Percentiles rank a stretch among this genome's conserved stretches.
phyloP scores from a whole-genome alignment of 2,797 vertebrate genomes.

The Eupleurogrammus muticus region DNA sequence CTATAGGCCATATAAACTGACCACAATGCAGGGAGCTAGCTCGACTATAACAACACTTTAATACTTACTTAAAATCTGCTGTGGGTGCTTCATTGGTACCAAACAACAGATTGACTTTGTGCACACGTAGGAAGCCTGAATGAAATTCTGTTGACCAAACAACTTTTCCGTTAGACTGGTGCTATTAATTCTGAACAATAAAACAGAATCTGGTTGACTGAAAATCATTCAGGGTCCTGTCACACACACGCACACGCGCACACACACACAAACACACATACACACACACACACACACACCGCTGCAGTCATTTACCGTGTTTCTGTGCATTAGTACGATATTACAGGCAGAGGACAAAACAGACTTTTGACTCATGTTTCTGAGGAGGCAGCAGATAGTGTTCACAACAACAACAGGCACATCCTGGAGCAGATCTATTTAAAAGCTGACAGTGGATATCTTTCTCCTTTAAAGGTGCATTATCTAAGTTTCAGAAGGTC shows the following conservation, averaged over 20 bases:
- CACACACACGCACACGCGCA: neutral
- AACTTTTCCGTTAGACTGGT: conserved; percentile 9
- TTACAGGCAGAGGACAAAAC: conserved; percentile 51
- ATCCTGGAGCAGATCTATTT: conserved; percentile 61
- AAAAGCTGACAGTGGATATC: conserved; percentile 50
- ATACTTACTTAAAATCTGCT: conserved; percentile 23
- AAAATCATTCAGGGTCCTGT: conserved; percentile 25
- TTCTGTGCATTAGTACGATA: conserved; percentile 42
- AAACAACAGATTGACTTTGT: conserved; percentile 22
- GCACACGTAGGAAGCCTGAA: conserved; percentile 8
- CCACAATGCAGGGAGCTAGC: neutral
- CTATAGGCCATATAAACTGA: neutral
- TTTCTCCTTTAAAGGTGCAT: conserved; percentile 25
- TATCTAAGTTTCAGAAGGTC: too few species aligned
- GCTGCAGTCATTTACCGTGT: conserved; percentile 30
- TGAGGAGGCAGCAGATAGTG: conserved; percentile 65
- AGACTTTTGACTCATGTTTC: conserved; percentile 62
- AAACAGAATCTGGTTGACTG: conserved; percentile 26
- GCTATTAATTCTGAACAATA: conserved; percentile 3
- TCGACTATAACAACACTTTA: neutral
- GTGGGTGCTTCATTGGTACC: conserved; percentile 14
- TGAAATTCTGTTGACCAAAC: conserved; percentile 22
- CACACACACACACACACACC: conserved; percentile 3
- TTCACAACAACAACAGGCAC: conserved; percentile 57
- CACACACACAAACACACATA: neutral